A percentile compares a stretch with the other conserved stretches of the same genome.
Evolutionary conservation across 30 jellyfish, hydroid and myxozoan genomes (phyloP).

Genomic region (Nemopilema nomurai): DNA sequence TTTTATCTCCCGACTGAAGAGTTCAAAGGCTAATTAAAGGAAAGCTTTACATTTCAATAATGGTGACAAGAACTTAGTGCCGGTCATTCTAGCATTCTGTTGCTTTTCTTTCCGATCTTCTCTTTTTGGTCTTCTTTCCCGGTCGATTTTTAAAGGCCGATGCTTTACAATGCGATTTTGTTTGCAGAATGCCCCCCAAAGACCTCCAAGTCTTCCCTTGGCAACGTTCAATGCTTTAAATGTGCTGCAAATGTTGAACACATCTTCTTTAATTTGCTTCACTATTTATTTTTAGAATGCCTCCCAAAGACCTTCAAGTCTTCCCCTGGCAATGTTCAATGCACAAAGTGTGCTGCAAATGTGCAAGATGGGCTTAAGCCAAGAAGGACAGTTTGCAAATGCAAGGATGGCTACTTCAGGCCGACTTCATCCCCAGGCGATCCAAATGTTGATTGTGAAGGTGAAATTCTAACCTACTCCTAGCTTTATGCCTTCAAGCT

Average conservation of each 20-base stretch:
- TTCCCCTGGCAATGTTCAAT: slow-evolving; percentile 59
- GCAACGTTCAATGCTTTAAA: slow-evolving; percentile 68
- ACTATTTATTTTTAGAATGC: slow-evolving; percentile 41
- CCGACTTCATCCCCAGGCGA: not conserved
- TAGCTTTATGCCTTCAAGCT: not conserved
- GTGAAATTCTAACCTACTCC: not conserved
- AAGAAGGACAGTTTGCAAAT: slow-evolving; percentile 26
- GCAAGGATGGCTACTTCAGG: slow-evolving; percentile 21
- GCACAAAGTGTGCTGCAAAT: slow-evolving; percentile 65
- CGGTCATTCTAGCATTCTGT: too few relatives aligned
- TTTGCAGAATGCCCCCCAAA: slow-evolving; percentile 49
- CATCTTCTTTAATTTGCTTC: too few relatives aligned
- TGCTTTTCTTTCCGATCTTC: too few relatives aligned
- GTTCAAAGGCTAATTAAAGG: too few relatives aligned
- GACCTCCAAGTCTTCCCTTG: slow-evolving; percentile 38
- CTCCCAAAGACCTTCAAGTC: slow-evolving; percentile 33
- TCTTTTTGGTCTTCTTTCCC: too few relatives aligned
- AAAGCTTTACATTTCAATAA: too few relatives aligned
- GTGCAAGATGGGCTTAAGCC: slow-evolving; percentile 29
- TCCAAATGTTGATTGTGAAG: slow-evolving; percentile 19
- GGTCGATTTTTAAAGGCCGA: too few relatives aligned
- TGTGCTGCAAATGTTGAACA: slow-evolving; percentile 56
- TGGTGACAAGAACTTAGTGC: too few relatives aligned
- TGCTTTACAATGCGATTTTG: not conserved
- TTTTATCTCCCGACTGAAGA: too few relatives aligned